These are phyloP conservation scores for Syngnathus scovelli DNA, from an alignment of 2,113 vertebrate genomes.

Conservation along the genomic window DNA sequence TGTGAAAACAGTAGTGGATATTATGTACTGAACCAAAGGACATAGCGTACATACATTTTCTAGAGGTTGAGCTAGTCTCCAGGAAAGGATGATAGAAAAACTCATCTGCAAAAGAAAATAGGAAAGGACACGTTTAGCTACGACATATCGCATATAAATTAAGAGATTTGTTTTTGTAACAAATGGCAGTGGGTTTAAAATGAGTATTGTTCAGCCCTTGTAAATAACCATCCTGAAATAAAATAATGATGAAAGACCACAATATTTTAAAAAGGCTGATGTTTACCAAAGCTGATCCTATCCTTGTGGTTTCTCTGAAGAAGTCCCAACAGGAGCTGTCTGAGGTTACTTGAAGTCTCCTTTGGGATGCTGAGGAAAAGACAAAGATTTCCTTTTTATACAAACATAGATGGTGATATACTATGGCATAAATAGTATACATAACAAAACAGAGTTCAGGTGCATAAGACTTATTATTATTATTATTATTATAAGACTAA, in stretches of 20 bases:
- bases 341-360: slow-evolving; percentile 83
- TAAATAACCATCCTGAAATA: neutral
- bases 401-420: neutral
- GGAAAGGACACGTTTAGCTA: neutral
- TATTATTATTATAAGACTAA: neutral
- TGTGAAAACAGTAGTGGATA: neutral
- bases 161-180: neutral
- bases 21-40: neutral
- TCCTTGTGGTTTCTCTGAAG: slow-evolving; percentile 85
- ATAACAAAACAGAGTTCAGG: neutral
- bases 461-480: neutral
- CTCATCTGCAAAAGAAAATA: slow-evolving; percentile 71
- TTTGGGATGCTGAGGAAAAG: slow-evolving; percentile 80
- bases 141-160: slow-evolving; percentile 1
- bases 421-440: slow-evolving; percentile 2
- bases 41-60: slow-evolving; percentile 80
- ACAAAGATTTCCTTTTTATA: slow-evolving; percentile 5
- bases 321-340: slow-evolving; percentile 83
- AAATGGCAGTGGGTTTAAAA: neutral
- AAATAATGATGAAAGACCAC: neutral
- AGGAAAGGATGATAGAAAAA: slow-evolving; percentile 94
- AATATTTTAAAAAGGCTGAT: neutral
- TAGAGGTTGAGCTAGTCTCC: slow-evolving; percentile 77
- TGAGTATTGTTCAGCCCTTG: neutral
- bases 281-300: slow-evolving; percentile 87